Evolutionary conservation across 2,113 vertebrate species (phyloP).

Genomic region (Platysternon megacephalum): DNA sequence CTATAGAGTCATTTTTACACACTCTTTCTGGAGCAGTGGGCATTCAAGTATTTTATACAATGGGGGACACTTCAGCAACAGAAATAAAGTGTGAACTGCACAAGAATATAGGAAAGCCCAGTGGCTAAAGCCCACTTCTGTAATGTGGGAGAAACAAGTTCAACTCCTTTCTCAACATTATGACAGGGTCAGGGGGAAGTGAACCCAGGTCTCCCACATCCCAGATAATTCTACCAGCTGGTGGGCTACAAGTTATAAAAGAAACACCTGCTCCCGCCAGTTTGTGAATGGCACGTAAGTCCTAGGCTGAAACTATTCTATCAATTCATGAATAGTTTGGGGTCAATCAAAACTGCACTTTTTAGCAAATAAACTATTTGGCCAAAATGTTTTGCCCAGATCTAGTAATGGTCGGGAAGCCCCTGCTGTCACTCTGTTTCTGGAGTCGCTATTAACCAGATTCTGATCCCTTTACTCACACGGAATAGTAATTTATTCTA

Average conservation of each 20-base stretch:
- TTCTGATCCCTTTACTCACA: constrained; percentile 14
- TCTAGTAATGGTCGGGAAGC: neutral
- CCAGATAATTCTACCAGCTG: too few relatives aligned
- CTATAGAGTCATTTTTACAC: neutral
- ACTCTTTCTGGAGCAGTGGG: neutral
- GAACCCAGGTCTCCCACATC: neutral
- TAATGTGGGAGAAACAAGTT: neutral
- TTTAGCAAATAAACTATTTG: neutral
- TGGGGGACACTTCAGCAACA: neutral
- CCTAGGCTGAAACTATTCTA: neutral
- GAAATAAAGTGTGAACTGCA: neutral
- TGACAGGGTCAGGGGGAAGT: neutral
- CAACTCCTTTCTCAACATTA: neutral
- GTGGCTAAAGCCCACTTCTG: neutral
- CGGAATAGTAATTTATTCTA: neutral
- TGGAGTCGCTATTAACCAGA: neutral
- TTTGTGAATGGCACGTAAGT: neutral
- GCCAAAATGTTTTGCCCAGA: neutral
- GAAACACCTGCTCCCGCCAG: neutral
- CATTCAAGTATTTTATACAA: neutral
- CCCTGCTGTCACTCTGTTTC: neutral
- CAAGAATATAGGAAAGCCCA: neutral
- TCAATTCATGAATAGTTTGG: neutral
- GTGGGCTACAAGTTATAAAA: neutral
- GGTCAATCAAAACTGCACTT: neutral